Base-by-base conservation (phyloP, 2,888 invertebrate species). In the Luperina nickerlii region DNA sequence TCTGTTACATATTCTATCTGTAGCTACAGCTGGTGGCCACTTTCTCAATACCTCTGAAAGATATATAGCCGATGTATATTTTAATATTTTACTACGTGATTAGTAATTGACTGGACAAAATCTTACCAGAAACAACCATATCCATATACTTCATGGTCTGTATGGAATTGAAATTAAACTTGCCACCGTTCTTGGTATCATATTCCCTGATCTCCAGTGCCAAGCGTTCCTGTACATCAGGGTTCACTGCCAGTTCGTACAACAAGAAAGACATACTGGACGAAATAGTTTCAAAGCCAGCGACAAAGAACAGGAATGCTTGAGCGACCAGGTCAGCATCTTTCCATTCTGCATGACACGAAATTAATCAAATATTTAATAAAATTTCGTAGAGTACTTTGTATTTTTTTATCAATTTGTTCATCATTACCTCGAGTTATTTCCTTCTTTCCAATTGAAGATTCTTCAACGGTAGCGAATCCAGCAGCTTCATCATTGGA, bases 1-100 rank as follows among this genome's bases (percentile, higher is more conserved):
- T 87, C 97, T 97, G 4, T 93, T 89, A 83, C 97, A 97, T 0
- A 92, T n/a, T 42, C 97, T 95, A 84, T 97, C 97, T 1, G 95
- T 90, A 0, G 90, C 89, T 0, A 93, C 74, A 0, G 90, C 95
- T 0, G 97, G 93, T 0, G 97, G 93, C 97, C 97, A 97, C 24
- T 90, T 90, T 15, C 97, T 90, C 6, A 97, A 87, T 0, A 94
- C 79, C 88, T 97, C 97, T 88, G 57, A 60, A 79, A 78, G 27
- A 27, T 6, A 24, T 13, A 6, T 20, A 13, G 11, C 18, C 32
- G 8, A 42, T 18, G 20, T 3, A 27, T n/a, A 6, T 74, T 24
- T 27, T 9, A 38, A 38, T 20, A 27, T n/a, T n/a, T 72, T 73
- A 15, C 24, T 76, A 45, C 13, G n/a, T 45, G 2, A 60, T 38